A percentile compares a stretch with the other conserved stretches of the same genome.
These are phyloP conservation scores for Drosophila cardini DNA, from an alignment of 1,140 invertebrate genomes.

Conservation along the genomic window DNA sequence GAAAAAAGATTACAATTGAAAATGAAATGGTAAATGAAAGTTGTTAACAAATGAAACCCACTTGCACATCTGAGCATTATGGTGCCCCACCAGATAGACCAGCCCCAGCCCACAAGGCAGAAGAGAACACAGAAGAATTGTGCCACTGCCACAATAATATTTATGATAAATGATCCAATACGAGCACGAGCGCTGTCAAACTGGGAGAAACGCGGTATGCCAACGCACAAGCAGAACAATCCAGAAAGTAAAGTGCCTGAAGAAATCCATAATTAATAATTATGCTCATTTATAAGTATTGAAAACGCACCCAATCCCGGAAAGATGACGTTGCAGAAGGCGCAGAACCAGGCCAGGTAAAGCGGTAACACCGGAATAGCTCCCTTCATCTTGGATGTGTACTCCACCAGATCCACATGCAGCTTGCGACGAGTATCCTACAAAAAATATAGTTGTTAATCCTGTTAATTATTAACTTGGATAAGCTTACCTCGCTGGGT, in stretches of 20 bases:
- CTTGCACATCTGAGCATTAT: conserved; percentile 93
- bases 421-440: conserved; percentile 93
- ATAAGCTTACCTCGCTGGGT: conserved; percentile 86
- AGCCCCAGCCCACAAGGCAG: conserved; percentile 97
- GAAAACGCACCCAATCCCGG: conserved; percentile 91
- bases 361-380: conserved; percentile 95
- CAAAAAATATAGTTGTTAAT: neutral
- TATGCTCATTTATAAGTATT: neutral
- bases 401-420: conserved; percentile 90
- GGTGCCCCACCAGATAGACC: conserved; percentile 98
- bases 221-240: conserved; percentile 93
- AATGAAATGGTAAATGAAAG: neutral
- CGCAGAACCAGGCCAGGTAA: conserved; percentile 92
- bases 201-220: conserved; percentile 93
- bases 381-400: conserved; percentile 92
- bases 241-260: conserved; percentile 95
- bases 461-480: neutral
- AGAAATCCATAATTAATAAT: neutral
- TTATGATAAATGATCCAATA: conserved; percentile 91
- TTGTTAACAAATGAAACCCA: conserved; percentile 82
- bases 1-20: neutral
- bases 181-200: conserved; percentile 89
- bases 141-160: conserved; percentile 92
- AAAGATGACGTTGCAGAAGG: conserved; percentile 93
- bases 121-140: conserved; percentile 97